Conservation (phyloP, 2,113 vertebrate genomes). For the Petrocephalus microphthalmus region DNA sequence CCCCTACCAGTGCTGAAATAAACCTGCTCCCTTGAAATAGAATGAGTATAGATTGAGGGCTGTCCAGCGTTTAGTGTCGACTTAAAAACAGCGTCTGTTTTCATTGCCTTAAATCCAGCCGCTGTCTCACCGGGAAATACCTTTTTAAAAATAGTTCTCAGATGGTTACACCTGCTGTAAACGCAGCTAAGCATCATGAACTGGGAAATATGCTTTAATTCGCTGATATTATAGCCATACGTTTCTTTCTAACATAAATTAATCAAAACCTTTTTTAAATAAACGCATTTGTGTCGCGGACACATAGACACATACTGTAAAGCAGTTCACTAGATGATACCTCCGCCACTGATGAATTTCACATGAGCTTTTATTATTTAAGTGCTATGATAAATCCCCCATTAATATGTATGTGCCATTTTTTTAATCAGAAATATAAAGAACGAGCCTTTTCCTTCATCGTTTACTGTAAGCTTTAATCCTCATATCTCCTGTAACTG, state of each 20-base stretch:
- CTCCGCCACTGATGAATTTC: neutral
- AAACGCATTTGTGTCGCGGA: neutral
- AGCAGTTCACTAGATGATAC: neutral
- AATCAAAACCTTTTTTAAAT: neutral
- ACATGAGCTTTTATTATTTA: conserved; percentile 12
- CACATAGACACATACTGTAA: conserved; percentile 1
- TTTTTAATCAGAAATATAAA: conserved; percentile 17
- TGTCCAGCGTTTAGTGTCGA: neutral
- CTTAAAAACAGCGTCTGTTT: neutral
- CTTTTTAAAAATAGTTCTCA: neutral
- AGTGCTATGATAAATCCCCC: conserved; percentile 3
- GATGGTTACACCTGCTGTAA: neutral
- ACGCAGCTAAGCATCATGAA: neutral
- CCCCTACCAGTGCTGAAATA: neutral
- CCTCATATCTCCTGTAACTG: conserved; percentile 3
- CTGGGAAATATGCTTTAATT: neutral
- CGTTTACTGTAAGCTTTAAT: conserved; percentile 27
- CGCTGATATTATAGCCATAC: neutral
- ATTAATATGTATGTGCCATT: conserved; percentile 20
- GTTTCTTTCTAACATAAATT: neutral
- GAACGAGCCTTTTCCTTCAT: conserved; percentile 17
- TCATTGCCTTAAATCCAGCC: neutral
- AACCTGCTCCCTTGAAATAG: neutral
- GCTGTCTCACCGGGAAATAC: neutral
- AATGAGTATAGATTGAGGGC: neutral